phyloP scores from a whole-genome alignment of 1,140 invertebrate species.

The Calephelis virginiensis region DNA sequence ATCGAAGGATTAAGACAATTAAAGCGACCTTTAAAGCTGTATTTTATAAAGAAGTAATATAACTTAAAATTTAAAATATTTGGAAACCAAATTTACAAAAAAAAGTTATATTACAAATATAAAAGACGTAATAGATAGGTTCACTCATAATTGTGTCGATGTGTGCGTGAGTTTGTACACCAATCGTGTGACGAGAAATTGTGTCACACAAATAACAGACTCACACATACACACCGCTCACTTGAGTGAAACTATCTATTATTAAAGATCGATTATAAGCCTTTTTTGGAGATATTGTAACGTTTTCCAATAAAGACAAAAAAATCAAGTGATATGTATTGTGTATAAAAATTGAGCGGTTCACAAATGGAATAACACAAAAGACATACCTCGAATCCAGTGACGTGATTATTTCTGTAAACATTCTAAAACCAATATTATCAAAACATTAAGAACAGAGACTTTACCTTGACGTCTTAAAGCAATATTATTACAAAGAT shows the following conservation, averaged over 20 bases:
- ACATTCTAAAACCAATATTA: background rate
- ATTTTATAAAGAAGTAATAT: background rate
- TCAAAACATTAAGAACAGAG: background rate
- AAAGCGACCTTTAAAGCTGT: too few species aligned
- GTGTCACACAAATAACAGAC: background rate
- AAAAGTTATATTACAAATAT: background rate
- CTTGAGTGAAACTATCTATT: conserved; percentile 14
- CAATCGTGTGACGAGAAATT: background rate
- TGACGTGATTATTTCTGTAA: background rate
- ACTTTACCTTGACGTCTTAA: too few species aligned
- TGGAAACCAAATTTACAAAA: background rate
- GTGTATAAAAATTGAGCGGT: conserved; percentile 10
- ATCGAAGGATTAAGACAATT: too few species aligned
- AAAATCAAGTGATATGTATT: background rate
- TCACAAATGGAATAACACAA: conserved; percentile 1
- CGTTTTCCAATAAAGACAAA: background rate
- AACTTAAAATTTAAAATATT: background rate
- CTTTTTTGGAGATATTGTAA: background rate
- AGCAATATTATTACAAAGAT: too few species aligned
- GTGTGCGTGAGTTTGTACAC: background rate
- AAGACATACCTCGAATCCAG: background rate
- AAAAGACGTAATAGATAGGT: conserved; percentile 13
- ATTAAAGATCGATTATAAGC: background rate
- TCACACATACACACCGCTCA: conserved; percentile 4
- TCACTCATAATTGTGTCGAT: conserved; percentile 12